Base-by-base conservation (phyloP, 1,140 invertebrate species). In the Cephus cinctus region DNA sequence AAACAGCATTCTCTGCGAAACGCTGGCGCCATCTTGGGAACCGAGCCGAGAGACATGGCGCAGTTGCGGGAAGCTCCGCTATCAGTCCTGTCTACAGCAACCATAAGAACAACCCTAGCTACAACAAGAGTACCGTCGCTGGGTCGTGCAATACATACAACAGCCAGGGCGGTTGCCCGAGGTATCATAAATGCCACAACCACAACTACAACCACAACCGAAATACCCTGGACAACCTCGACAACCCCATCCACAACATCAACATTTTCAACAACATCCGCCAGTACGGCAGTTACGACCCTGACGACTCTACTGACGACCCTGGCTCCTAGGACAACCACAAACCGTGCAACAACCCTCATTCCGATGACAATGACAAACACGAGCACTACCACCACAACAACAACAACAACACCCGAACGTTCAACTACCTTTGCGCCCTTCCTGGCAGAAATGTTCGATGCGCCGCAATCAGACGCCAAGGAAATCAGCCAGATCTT, bases 11-110 rank as follows among this genome's bases (percentile, higher is more conserved):
- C 81, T 5, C 59, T 84, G 22, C 77, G 80, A 25, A 82, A 85
- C 55, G 81, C 82, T 12, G 83, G 81, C 6, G 76, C 78, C 2
- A 80, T 85, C 11, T 57, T 84, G n/a, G 80, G 83, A n/a, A 81
- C 75, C 2, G 81, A 82, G 34, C 68, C 74, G 1, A 67, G 74
- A 0, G 69, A 75, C 12, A 59, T 74, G 56, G 71, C 60, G 0
- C 67, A 72, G 31, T 50, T 69, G 6, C 54, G 69, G 27, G 60
- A 66, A 34, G 62, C 65, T 9, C 63, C 66, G 4, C 40, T 62
- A 15, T 48, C 58, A 20, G 32, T 56, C 4, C 23, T 57, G 5
- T 52, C 67, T 6, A 47, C 57, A 1, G 50, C 61, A 11, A 55
- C 61, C 4, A 63, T 57, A 19, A 45, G 54, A 23, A 69, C 71